Evolutionary conservation across 1,140 invertebrate genomes (phyloP), one percentile per base, ranked within the genome.

Genomic region (Brachionus manjavacas): DNA sequence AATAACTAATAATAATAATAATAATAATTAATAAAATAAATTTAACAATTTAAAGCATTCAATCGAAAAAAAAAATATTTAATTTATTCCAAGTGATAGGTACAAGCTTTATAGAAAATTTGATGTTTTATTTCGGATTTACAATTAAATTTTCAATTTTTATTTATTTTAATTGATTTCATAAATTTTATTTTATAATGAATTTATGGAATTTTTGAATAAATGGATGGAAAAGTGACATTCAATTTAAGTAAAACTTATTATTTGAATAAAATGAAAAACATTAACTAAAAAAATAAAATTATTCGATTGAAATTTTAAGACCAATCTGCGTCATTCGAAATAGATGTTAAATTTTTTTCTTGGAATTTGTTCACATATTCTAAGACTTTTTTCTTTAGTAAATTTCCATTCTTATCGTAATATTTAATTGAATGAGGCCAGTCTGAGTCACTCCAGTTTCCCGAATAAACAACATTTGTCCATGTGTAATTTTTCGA

Each of bases 401-500:
- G 16, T 4, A 80, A 20, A 39, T 80, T 41, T 39, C 76, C 76
- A 39, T 80, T 64, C 14, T 39, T 60, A 39, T 60, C 52, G 39
- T 80, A 80, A 60, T 60, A 80, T 16, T 35, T 60, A 20, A 80
- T 64, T 23, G 76, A 35, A 41, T 64, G 25, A 4, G 52, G 49
- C 76, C 76, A 80, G 31, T 60, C 49, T 3, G 49, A 41, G 60
- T 80, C 76, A 39, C 23, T 60, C 76, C 76, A 80, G 28, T 60
- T 80, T 64, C 16, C 39, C 31, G 28, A 41, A 80, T 39, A 80
- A n/a, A 60, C 20, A 20, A 80, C 52, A 80, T 80, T 80, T 31
- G 31, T 35, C 76, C 76, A 80, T 39, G 49, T 64, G 28, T 60
- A 80, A 23, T 80, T 80, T 16, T 80, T 80, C 9, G 49, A 60